These are phyloP conservation scores for Salvelinus namaycush DNA, from an alignment of 2,113 vertebrate genomes.

Conservation along the genomic window DNA sequence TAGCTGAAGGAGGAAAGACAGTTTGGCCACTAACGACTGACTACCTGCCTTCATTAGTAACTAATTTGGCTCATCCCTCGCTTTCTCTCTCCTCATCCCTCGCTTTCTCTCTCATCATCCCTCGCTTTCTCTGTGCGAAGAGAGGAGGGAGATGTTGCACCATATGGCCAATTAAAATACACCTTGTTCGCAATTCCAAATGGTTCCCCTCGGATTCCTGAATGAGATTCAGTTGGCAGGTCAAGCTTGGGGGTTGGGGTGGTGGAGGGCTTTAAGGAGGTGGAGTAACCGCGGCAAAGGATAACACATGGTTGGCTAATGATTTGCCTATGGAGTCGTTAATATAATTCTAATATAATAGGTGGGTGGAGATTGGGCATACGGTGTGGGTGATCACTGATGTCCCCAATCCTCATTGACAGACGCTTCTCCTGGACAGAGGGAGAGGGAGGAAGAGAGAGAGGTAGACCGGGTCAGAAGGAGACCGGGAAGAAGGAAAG, in stretches of 20 bases:
- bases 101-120: slow-evolving; percentile 4
- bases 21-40: slow-evolving; percentile 42
- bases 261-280: background rate
- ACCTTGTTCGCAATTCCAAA: slow-evolving; percentile 64
- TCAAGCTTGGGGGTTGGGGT: slow-evolving; percentile 38
- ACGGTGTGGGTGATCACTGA: slow-evolving; percentile 38
- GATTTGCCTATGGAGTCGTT: slow-evolving; percentile 43
- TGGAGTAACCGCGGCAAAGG: background rate
- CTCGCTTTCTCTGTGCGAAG: no score
- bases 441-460: background rate
- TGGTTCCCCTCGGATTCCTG: slow-evolving; percentile 54
- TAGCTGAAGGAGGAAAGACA: slow-evolving; percentile 16
- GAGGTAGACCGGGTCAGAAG: background rate
- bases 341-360: slow-evolving; percentile 52
- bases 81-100: slow-evolving; percentile 15
- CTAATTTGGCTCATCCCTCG: slow-evolving; percentile 44
- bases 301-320: slow-evolving; percentile 64
- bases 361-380: slow-evolving; percentile 27
- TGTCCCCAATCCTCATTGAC: slow-evolving; percentile 25
- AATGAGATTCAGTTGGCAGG: slow-evolving; percentile 49
- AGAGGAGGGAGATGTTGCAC: slow-evolving; percentile 42
- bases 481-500: background rate
- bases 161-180: slow-evolving; percentile 76
- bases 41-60: slow-evolving; percentile 41
- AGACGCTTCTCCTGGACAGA: slow-evolving; percentile 2